phyloP scores from a whole-genome alignment of 1,140 invertebrate genomes.

The Gerris buenoi region DNA sequence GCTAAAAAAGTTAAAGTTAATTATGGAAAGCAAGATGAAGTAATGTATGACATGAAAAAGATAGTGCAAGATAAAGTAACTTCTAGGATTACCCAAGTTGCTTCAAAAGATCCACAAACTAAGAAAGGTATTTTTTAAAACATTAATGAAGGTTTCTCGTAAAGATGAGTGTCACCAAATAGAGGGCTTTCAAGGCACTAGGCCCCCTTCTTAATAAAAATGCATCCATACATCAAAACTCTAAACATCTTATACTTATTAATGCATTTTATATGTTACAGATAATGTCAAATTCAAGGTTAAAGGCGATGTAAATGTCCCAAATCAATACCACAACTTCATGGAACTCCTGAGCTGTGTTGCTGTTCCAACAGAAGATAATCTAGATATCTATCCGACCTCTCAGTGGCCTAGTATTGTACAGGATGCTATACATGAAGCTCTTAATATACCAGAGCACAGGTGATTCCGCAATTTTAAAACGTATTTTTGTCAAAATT shows the following conservation, averaged over 20 bases:
- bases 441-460: constrained; percentile 23
- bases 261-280: constrained; percentile 5
- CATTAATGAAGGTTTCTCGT: not conserved
- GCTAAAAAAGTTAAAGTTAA: constrained; percentile 46
- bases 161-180: not conserved
- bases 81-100: constrained; percentile 12
- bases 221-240: not conserved
- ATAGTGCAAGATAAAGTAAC: constrained; percentile 9
- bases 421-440: constrained; percentile 19
- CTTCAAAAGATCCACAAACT: constrained; percentile 8
- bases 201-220: too few species aligned
- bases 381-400: constrained; percentile 44
- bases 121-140: constrained; percentile 12
- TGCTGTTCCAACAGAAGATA: constrained; percentile 46
- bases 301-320: constrained; percentile 34
- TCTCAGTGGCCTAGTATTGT: constrained; percentile 28
- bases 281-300: constrained; percentile 28
- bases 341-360: constrained; percentile 52
- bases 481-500: not conserved
- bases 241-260: not conserved
- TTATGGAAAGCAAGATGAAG: constrained; percentile 30
- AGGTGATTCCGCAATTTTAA: constrained; percentile 14
- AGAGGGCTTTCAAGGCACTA: too few species aligned
- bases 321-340: constrained; percentile 43
- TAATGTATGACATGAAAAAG: constrained; percentile 5